Percentiles rank a stretch among this genome's conserved stretches.
Evolutionary conservation across 2,797 vertebrate genomes (phyloP).

Genomic region (Dicrostonyx torquatus): DNA sequence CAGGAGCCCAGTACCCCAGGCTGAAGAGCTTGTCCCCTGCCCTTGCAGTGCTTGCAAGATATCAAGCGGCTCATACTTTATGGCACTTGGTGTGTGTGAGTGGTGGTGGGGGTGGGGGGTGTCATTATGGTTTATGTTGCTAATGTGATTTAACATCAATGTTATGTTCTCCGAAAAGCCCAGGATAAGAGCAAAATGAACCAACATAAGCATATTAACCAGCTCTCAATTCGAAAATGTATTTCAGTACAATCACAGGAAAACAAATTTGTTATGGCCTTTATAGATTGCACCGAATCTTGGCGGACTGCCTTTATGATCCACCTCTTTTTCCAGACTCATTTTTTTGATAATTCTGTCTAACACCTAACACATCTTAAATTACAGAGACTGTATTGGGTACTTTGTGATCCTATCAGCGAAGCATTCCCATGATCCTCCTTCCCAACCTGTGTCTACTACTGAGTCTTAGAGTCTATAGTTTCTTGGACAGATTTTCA

Average conservation of each 20-base stretch:
- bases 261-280: neutral
- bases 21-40: neutral
- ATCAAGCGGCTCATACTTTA: neutral
- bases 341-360: conserved; percentile 15
- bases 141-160: conserved; percentile 58
- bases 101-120: neutral
- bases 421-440: neutral
- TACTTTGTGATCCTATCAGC: conserved; percentile 10
- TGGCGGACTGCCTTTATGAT: neutral
- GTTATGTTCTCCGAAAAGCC: conserved; percentile 36
- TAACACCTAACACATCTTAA: conserved; percentile 58
- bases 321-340: conserved; percentile 8
- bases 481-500: conserved; percentile 44
- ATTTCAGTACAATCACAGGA: conserved; percentile 38
- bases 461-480: neutral
- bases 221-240: conserved; percentile 20
- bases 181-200: conserved; percentile 38
- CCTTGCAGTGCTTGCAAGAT: neutral
- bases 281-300: neutral
- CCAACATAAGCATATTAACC: neutral
- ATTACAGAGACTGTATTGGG: neutral
- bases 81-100: neutral
- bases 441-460: neutral
- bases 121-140: conserved; percentile 49
- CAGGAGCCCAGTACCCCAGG: fast-evolving